Percentiles rank a stretch among this genome's conserved stretches.
These are phyloP conservation scores for Cyanistes caeruleus DNA, from an alignment of 2,113 vertebrate genomes.

Conservation along the genomic window DNA sequence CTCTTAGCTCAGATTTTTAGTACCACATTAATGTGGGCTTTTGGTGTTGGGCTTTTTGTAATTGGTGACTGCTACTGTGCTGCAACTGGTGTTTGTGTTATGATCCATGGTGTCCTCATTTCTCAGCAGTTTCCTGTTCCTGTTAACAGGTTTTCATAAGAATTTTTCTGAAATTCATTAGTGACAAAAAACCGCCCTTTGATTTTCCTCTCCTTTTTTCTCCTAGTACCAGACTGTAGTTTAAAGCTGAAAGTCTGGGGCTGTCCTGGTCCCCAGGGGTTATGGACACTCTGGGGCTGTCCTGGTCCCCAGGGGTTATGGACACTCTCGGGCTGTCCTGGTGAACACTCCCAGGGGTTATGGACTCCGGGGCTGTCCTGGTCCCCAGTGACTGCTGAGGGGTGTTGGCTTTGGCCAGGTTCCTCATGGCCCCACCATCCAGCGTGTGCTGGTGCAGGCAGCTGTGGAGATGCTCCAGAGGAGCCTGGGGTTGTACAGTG, in stretches of 20 bases:
- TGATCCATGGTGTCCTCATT: accelerated
- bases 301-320: not conserved
- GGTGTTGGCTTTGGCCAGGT: accelerated
- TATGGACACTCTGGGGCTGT: not conserved
- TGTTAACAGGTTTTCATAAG: not conserved
- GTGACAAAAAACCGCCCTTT: not conserved
- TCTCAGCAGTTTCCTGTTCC: not conserved
- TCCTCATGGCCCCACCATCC: accelerated
- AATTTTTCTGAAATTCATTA: not conserved
- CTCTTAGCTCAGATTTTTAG: not conserved
- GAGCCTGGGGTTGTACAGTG: not conserved
- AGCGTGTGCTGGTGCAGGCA: not conserved
- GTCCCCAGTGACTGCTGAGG: not conserved
- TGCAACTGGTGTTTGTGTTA: not conserved
- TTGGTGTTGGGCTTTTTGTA: not conserved
- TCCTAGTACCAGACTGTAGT: not conserved
- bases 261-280: not conserved
- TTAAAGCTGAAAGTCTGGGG: not conserved
- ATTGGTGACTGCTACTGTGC: accelerated
- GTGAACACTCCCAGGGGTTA: not conserved
- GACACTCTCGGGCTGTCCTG: not conserved
- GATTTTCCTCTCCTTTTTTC: not conserved
- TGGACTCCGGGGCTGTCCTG: not conserved
- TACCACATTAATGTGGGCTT: not conserved
- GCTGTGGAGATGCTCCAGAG: not conserved